Base-by-base conservation (phyloP, 2,113 vertebrate species). In the Spheniscus mendiculus region DNA sequence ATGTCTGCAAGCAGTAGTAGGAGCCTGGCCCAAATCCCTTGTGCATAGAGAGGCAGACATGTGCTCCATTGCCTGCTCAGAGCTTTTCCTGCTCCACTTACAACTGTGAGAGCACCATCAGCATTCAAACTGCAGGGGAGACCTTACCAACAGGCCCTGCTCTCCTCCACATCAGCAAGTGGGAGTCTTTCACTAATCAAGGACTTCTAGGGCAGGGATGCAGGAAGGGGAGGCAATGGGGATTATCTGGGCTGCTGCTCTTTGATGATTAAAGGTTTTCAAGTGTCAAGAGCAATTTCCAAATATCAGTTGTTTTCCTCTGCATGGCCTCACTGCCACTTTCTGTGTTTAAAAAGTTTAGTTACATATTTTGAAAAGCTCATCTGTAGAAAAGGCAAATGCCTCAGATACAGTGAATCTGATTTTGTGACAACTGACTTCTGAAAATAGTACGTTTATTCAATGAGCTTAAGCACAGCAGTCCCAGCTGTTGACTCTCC, bases 381-480 rank as follows among this genome's bases (percentile, higher is more conserved):
- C 91, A 11, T 49, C 58, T 58, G 29, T 34, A 71, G 69, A 52
- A 94, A 78, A 94, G 47, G 36, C 52, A 74, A 89, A 73, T 6
- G 11, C 50, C 73, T 85, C 47, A 81, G 90, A 44, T 14, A 53
- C 30, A 72, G 56, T 1, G 1, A 76, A 53, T 63, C 83, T 87
- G 79, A 71, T 79, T 87, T 79, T 59, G 77, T 93, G 92, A 93
- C 91, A 92, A 67, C 62, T 77, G 53, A 53, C 77, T 89, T 66
- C 90, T 83, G 92, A 95, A 95, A 95, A 94, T 20, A 96, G 91
- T 42, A 52, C 80, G 38, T 89, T 97, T 95, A 85, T 95, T 92
- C 94, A 83, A 40, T 52, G 83, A 93, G 93, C 76, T 53, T 47
- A 89, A 95, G 71, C 77, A 66, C 36, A 66, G 80, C 78, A 87